Percentiles rank a stretch among this genome's conserved stretches.
These are phyloP conservation scores for Ecdyonurus torrentis DNA, from an alignment of 2,888 invertebrate genomes.

Conservation along the genomic window DNA sequence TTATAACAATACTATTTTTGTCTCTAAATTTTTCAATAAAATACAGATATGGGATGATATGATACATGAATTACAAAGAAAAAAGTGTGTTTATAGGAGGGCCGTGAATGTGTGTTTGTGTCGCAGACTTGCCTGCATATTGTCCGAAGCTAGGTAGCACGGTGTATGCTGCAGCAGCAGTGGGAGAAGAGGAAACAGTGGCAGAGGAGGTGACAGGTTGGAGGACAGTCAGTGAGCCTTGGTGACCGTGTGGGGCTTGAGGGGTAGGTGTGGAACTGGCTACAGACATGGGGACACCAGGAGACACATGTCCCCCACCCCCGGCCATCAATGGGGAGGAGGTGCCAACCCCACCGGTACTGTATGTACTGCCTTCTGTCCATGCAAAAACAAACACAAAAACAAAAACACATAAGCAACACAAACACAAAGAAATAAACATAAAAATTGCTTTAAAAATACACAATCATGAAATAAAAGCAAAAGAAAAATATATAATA, in stretches of 20 bases:
- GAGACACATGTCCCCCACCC: conserved; percentile 5
- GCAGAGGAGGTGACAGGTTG: conserved; percentile 24
- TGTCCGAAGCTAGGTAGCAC: conserved; percentile 10
- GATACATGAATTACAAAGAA: too few relatives aligned
- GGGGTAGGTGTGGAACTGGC: conserved; percentile 5
- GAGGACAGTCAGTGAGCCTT: conserved; percentile 25
- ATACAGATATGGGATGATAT: too few relatives aligned
- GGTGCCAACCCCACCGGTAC: conserved; percentile 6
- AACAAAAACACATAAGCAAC: conserved; percentile 3
- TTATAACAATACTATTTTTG: too few relatives aligned
- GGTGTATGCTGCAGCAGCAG: conserved; percentile 7
- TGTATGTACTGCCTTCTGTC: conserved; percentile 8
- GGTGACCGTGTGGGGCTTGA: conserved; percentile 19
- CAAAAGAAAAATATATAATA: too few relatives aligned
- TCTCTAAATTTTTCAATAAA: too few relatives aligned
- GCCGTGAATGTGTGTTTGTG: neutral
- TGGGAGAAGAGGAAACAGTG: neutral
- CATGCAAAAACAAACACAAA: conserved; percentile 4
- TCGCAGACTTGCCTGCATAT: conserved; percentile 5
- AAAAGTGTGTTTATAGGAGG: neutral
- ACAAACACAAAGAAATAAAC: neutral
- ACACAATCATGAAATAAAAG: too few relatives aligned
- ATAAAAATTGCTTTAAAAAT: too few relatives aligned
- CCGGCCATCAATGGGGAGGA: conserved; percentile 8
- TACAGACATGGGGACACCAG: conserved; percentile 2